Conservation (phyloP, 1,140 invertebrate genomes). For the Drosophila malerkotliana region DNA sequence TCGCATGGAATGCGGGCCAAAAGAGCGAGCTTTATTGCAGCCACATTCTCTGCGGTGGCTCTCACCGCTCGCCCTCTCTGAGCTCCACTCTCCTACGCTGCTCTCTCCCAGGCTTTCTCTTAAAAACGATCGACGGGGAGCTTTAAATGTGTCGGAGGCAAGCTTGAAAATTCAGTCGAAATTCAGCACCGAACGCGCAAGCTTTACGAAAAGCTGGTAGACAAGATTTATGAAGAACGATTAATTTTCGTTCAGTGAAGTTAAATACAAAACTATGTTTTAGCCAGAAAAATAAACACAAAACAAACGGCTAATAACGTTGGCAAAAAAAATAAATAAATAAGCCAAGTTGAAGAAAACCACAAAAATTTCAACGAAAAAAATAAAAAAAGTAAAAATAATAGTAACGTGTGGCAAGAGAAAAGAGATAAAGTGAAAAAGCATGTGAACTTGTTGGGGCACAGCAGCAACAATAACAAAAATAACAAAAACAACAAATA, state of each 20-base stretch:
- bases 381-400: not conserved
- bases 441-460: constrained; percentile 29
- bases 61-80: not conserved
- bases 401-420: constrained; percentile 21
- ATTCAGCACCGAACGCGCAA: constrained; percentile 50
- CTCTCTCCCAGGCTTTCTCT: not conserved
- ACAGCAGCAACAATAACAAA: constrained; percentile 1
- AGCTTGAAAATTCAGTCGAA: constrained; percentile 56
- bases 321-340: not conserved
- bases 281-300: constrained; percentile 9
- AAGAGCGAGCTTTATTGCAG: constrained; percentile 14
- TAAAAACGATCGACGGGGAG: constrained; percentile 9
- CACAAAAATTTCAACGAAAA: constrained; percentile 10
- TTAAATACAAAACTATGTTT: constrained; percentile 31
- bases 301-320: not conserved
- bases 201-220: constrained; percentile 39
- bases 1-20: constrained; percentile 51
- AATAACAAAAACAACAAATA: constrained; percentile 4
- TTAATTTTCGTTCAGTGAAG: constrained; percentile 42
- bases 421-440: constrained; percentile 12
- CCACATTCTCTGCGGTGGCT: constrained; percentile 5
- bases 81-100: not conserved
- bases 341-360: not conserved
- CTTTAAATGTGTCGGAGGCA: constrained; percentile 62
- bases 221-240: constrained; percentile 22